Percentiles rank a stretch among this genome's conserved stretches.
These are phyloP conservation scores for Sinelater perroti DNA, from an alignment of 2,888 invertebrate species.

Conservation along the genomic window DNA sequence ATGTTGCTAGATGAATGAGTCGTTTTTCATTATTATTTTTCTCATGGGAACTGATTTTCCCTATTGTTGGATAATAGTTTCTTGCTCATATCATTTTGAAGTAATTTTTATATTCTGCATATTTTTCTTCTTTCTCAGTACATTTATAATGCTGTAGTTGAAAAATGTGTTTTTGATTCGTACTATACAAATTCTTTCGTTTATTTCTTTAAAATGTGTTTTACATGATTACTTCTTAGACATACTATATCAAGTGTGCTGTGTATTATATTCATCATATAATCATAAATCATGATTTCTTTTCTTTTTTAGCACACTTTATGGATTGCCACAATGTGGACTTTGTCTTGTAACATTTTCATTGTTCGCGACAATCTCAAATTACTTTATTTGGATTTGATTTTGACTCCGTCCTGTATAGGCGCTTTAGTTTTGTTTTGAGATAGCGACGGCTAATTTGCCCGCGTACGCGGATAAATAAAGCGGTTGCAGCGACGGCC, in stretches of 20 bases:
- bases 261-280: not conserved
- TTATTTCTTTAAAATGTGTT: slow-evolving; percentile 1
- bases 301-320: not conserved
- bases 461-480: too few species aligned
- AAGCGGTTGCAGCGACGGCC: too few species aligned
- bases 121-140: not conserved
- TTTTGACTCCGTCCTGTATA: too few species aligned
- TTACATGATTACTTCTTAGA: not conserved
- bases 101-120: not conserved
- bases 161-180: not conserved
- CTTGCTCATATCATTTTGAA: too few species aligned
- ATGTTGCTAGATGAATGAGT: not conserved
- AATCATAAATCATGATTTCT: not conserved
- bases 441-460: too few species aligned
- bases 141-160: slow-evolving; percentile 1
- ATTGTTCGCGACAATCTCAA: too few species aligned
- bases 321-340: slow-evolving; percentile 2
- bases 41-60: not conserved
- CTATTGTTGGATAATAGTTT: slow-evolving; percentile 1
- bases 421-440: too few species aligned
- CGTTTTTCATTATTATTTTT: slow-evolving; percentile 1
- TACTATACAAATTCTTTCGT: slow-evolving; percentile 1
- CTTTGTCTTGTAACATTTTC: not conserved
- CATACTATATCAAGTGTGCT: not conserved
- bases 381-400: too few species aligned